Evolutionary conservation across 1,140 invertebrate genomes (phyloP), one percentile per base, ranked within the genome.

Genomic region (Magallana angulata): DNA sequence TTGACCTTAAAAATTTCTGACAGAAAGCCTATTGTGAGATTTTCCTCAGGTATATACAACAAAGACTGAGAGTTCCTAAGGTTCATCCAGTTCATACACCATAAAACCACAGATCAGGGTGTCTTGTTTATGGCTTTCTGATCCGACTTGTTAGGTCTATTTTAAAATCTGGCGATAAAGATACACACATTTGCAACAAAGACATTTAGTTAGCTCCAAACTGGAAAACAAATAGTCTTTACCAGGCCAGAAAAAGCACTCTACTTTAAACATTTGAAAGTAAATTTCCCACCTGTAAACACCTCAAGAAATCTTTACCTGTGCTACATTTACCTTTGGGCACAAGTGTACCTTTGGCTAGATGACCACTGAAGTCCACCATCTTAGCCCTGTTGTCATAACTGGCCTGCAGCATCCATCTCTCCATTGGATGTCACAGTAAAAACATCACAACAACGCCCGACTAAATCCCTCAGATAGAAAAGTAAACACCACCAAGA

Each of bases 71-170:
- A 76, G 24, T 76, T 30, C 48, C 18, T 76, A 76, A 76, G 24
- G 68, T 36, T 76, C 68, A 76, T 12, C 68, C 68, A 76, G 68
- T 76, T 24, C 68, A 30, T 11, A 14, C 36, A 30, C 24, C 68
- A 36, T 18, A 76, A 76, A 76, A 18, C 68, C 60, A 30, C 36
- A 30, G 68, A 76, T 12, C 68, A 30, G 68, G 68, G 24, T 76
- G 68, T 76, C 36, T 76, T 30, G 36, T 76, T 76, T 76, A 76
- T 76, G 68, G 68, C 24, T 18, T 76, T 76, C 36, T 76, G 68
- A 76, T 76, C 68, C 68, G 30, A 76, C 68, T 76, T 30, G 36
- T 18, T 76, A 76, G 36, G 24, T 30, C 68, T 30, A 76, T 76
- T 36, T 76, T 76, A 76, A 76, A 76, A 12, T 30, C 68, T 11